Evolutionary conservation across 2,113 vertebrate genomes (phyloP), one percentile per base, ranked within the genome.

Genomic region (Tachycineta bicolor): DNA sequence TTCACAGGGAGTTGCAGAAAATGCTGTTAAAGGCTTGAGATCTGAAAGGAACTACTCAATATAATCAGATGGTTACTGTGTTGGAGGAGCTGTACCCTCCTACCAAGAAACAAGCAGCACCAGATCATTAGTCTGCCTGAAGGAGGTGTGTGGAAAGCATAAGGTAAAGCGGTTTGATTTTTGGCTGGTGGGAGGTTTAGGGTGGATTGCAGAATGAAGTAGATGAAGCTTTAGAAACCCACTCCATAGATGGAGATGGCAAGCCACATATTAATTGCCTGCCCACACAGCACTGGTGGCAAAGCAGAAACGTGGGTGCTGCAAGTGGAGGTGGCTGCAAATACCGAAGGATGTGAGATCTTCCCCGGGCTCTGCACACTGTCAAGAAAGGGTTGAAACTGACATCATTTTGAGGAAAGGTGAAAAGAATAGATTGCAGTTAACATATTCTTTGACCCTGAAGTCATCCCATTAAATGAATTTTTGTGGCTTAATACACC

Each of bases 251-350:
- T 91, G 84, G 81, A 90, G 93, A 90, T 63, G 1, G 60, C 76
- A 96, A 92, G 85, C 88, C 95, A 94, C 90, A 86, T 68, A 85
- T 95, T 94, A 96, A 96, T 88, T 93, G 79, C 60, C 90, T 90
- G 79, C 95, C 92, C 83, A 93, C 92, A 33, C 74, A 93, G 64
- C 60, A 83, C 44, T 2, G 2, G 88, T 95, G 85, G 93, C 68
- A 92, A 87, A 92, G 79, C 83, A 94, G 68, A 96, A 95, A 86
- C 3, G 43, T 90, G 83, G 87, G 73, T 83, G 82, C 50, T 92
- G 71, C 11, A 5, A 44, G 50, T 33, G 82, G 64, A 52, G 73
- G 92, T 56, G 79, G 50, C 64, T 78, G 68, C 5, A 9, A 96
- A 88, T 41, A n/a, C 60, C 3, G 8, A 78, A 82, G 76, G 67